These are phyloP conservation scores for Crenichthys baileyi DNA, from an alignment of 2,797 vertebrate species.

Conservation along the genomic window DNA sequence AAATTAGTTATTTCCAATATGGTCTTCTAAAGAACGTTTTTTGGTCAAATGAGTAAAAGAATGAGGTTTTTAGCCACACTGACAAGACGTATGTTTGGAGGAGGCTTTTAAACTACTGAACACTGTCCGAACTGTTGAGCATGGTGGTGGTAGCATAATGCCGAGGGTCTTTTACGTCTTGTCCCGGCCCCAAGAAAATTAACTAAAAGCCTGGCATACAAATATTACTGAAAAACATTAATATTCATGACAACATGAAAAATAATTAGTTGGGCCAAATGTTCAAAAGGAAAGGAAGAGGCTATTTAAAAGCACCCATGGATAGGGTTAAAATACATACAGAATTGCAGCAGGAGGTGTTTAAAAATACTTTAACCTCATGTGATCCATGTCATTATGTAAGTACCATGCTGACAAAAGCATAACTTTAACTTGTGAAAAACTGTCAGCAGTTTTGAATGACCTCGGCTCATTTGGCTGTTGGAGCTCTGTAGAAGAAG, in stretches of 20 bases:
- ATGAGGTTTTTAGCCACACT: no score
- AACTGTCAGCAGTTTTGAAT: slow-evolving; percentile 30
- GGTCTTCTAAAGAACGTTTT: no score
- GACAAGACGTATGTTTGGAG: no score
- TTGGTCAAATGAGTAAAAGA: no score
- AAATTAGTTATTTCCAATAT: no score
- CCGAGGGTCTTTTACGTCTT: no score
- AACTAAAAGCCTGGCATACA: neutral
- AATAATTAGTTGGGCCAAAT: neutral
- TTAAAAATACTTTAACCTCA: slow-evolving; percentile 2
- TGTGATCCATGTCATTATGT: slow-evolving; percentile 18
- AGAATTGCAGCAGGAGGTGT: slow-evolving; percentile 2
- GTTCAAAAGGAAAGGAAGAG: neutral
- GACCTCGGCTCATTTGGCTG: neutral
- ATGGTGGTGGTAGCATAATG: no score
- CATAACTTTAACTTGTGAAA: slow-evolving; percentile 18
- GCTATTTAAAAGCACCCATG: neutral
- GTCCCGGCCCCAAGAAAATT: no score
- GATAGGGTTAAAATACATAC: neutral
- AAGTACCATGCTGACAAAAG: slow-evolving; percentile 29
- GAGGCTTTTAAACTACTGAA: no score
- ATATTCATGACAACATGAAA: neutral
- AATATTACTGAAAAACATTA: no score
- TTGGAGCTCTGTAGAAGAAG: slow-evolving; percentile 3
- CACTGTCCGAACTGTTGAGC: no score